Conservation (phyloP, 2,888 invertebrate species). For the Alloscopus bannaensis region DNA sequence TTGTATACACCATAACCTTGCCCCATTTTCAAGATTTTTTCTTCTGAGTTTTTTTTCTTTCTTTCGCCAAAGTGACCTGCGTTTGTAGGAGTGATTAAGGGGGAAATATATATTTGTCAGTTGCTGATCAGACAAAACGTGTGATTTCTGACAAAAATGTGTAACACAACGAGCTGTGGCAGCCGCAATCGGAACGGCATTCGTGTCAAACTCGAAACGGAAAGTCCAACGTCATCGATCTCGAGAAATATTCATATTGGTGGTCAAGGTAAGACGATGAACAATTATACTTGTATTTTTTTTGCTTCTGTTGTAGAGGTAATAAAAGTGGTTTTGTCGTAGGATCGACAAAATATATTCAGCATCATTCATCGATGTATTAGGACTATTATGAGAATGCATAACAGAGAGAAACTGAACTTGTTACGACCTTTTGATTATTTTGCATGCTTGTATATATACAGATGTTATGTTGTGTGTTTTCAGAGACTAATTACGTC, state of each 20-base stretch:
- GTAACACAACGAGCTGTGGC: conserved; percentile 35
- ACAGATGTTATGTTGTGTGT: not conserved
- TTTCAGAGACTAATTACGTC: too few species aligned
- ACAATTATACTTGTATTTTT: not conserved
- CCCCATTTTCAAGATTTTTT: too few species aligned
- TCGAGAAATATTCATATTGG: conserved; percentile 43
- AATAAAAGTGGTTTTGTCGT: not conserved
- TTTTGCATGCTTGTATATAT: not conserved
- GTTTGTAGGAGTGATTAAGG: not conserved
- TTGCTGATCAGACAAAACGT: not conserved
- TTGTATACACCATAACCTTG: not conserved
- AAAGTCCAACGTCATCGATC: conserved; percentile 41
- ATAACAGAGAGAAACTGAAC: not conserved
- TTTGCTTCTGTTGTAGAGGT: not conserved
- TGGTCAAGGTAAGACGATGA: conserved; percentile 47
- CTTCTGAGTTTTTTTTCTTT: not conserved
- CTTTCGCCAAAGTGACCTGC: not conserved
- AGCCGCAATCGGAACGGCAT: conserved; percentile 36
- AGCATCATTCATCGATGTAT: too few species aligned
- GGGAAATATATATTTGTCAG: not conserved
- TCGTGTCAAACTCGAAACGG: conserved; percentile 34
- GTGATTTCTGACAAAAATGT: conserved; percentile 37
- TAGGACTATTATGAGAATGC: too few species aligned
- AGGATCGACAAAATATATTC: not conserved
- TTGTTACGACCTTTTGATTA: not conserved